Percentiles rank a stretch among this genome's conserved stretches.
phyloP scores from a whole-genome alignment of 23 tunicate species.

The Styela plicata region DNA sequence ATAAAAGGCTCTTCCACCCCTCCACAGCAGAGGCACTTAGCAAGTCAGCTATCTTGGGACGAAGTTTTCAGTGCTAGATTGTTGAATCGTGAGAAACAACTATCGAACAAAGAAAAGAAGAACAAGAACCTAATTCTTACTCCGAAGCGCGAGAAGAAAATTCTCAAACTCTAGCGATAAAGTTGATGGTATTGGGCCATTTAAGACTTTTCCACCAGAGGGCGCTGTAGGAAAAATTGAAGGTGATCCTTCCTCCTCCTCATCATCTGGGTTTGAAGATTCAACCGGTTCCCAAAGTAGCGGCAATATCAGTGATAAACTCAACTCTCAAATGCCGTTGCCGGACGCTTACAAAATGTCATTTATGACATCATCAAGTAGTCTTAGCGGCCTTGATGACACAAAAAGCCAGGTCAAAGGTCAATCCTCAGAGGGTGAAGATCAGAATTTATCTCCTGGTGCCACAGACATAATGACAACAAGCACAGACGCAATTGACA shows the following conservation, averaged over 20 bases:
- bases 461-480: background rate
- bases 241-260: background rate
- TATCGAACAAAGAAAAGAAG: background rate
- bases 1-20: background rate
- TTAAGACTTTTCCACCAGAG: constrained; percentile 11
- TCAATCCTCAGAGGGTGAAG: background rate
- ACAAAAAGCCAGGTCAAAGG: background rate
- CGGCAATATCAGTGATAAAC: background rate
- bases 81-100: background rate
- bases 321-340: background rate
- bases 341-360: constrained; percentile 1
- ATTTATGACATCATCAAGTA: background rate
- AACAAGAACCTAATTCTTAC: background rate
- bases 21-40: background rate
- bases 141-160: background rate
- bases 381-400: background rate
- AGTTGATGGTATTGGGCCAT: background rate
- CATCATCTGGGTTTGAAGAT: background rate
- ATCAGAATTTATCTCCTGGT: background rate
- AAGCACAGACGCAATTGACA: constrained; percentile 26
- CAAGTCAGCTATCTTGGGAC: background rate
- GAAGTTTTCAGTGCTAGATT: background rate
- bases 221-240: background rate
- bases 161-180: background rate
- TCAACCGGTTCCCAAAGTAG: background rate